Evolutionary conservation across 2,797 vertebrate genomes (phyloP).

Genomic region (Octomys mimax): DNA sequence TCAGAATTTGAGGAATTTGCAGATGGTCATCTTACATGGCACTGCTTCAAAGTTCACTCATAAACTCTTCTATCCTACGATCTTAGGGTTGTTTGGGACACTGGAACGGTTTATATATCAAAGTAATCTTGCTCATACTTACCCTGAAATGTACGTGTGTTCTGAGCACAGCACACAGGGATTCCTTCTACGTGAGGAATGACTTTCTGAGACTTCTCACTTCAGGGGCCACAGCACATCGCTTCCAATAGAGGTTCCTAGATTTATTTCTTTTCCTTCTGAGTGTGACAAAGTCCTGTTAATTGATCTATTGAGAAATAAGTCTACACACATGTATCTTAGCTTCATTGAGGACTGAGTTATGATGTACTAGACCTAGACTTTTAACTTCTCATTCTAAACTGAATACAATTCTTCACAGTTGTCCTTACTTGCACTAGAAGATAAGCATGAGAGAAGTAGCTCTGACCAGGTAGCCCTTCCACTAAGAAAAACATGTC

Average conservation of each 20-base stretch:
- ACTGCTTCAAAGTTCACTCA: neutral
- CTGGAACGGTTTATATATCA: neutral
- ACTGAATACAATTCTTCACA: neutral
- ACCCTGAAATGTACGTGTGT: neutral
- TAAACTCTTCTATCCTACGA: neutral
- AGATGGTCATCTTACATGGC: constrained; percentile 32
- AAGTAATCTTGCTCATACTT: neutral
- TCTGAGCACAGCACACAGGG: neutral
- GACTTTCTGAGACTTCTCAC: neutral
- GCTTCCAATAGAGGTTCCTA: constrained; percentile 23
- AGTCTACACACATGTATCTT: neutral
- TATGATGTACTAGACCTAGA: neutral
- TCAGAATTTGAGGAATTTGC: constrained; percentile 75
- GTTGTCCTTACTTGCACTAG: constrained; percentile 55
- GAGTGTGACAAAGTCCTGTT: neutral
- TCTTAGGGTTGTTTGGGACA: neutral
- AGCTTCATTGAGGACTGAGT: neutral
- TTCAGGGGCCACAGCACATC: neutral
- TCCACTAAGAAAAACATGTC: neutral
- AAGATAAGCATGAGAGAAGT: neutral
- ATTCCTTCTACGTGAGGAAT: neutral
- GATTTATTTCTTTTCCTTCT: neutral
- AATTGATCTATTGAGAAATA: neutral
- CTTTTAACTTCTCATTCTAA: neutral
- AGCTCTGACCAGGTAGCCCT: neutral